Percentiles rank a stretch among this genome's conserved stretches.
Conservation (phyloP, 2,113 vertebrate species). For the crab-eating macaque (Macaca fascicularis) region T2T-MFA8v1.1 NC_088377.1:101319501-101320000, state of each 20-base stretch:
- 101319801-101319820: not conserved
- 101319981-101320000: no score
- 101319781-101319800: not conserved
- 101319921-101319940: no score
- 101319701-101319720: not conserved
- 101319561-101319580: not conserved
- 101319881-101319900: not conserved
- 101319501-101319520: not conserved
- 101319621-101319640: not conserved
- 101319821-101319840: not conserved
- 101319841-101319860: not conserved
- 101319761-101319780: not conserved
- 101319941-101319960: no score
- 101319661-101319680: not conserved
- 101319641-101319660: not conserved
- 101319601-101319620: not conserved
- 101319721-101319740: not conserved
- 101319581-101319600: not conserved
- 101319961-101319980: no score
- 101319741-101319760: not conserved
- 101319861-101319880: not conserved
- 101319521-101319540: not conserved
- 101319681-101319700: not conserved
- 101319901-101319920: no score
- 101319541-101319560: not conserved